Evolutionary conservation across 2,888 invertebrate genomes (phyloP), one percentile per base, ranked within the genome.

Genomic region (Papilio gigon): DNA sequence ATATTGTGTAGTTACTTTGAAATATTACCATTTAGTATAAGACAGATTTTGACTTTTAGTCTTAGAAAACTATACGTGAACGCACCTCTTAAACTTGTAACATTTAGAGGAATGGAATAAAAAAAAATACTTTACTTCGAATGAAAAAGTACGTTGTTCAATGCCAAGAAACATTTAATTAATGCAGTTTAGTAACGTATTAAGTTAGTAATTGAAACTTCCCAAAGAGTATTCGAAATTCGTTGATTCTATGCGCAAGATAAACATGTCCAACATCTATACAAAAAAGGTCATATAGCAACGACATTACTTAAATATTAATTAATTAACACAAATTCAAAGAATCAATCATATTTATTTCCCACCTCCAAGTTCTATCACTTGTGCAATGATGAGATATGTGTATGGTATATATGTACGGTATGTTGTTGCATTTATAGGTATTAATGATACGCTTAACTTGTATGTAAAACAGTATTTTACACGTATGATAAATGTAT

Each of bases 391-490:
- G 20, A 5, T 11, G 4, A 37, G 33, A 50, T 5, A 22, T 25
- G 25, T 60, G 22, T 35, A 25, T 60, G 35, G 14, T 60, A 0
- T 12, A 33, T 33, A 35, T 58, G 14, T 50, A 37, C 3, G 12
- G 35, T 63, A 50, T 17, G 20, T 37, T 37, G 33, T 22, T 27
- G 64, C 64, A 64, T 64, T 64, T 64, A 64, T 35, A 64, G 50
- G 53, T 64, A 53, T 64, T 64, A 53, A 53, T 53, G 27, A 64
- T 64, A 64, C 53, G 64, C 64, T 64, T 64, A 64, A 53, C 14
- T 37, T 44, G 17, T 37, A 37, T 27, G 0, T 61, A 42, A 44
- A 27, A 17, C 53, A 53, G 64, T 64, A 37, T 53, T 64, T 27
- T 53, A 53, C 27, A n/a, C 25, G 14, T 53, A 53, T 8, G 4